phyloP scores from a whole-genome alignment of 2,113 vertebrate species.

The Notothenia coriiceps region DNA sequence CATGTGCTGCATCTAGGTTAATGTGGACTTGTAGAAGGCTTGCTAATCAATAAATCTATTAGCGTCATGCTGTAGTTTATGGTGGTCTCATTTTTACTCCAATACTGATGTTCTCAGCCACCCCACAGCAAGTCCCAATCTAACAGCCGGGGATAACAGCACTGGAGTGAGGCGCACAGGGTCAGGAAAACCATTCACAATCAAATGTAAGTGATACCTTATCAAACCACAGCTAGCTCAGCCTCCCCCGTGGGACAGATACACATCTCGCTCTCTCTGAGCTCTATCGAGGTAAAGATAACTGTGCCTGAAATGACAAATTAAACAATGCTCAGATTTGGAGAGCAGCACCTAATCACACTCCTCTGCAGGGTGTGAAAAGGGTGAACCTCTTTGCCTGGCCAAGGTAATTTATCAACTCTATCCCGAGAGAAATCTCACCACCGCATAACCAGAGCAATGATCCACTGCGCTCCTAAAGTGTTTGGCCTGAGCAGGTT shows the following conservation, averaged over 20 bases:
- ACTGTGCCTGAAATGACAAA: slow-evolving; percentile 57
- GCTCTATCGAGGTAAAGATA: slow-evolving; percentile 35
- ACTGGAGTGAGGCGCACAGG: slow-evolving; percentile 7
- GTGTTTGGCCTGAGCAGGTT: slow-evolving; percentile 2
- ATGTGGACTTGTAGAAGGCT: slow-evolving; percentile 40
- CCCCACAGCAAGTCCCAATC: not conserved
- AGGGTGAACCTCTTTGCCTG: slow-evolving; percentile 26
- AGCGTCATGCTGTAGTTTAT: slow-evolving; percentile 64
- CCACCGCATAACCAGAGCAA: slow-evolving; percentile 28
- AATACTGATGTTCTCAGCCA: slow-evolving; percentile 38
- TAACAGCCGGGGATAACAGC: slow-evolving; percentile 9
- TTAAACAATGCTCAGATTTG: slow-evolving; percentile 61
- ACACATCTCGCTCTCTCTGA: slow-evolving; percentile 33
- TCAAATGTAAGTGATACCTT: slow-evolving; percentile 43
- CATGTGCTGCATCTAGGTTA: slow-evolving; percentile 51
- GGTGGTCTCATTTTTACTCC: slow-evolving; percentile 57
- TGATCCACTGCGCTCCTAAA: not conserved
- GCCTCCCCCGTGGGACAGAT: slow-evolving; percentile 25
- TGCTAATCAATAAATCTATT: slow-evolving; percentile 79
- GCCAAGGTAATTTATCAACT: slow-evolving; percentile 42
- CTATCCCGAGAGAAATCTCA: slow-evolving; percentile 52
- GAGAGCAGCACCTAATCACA: slow-evolving; percentile 59
- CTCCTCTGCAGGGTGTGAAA: slow-evolving; percentile 10
- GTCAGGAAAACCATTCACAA: slow-evolving; percentile 20
- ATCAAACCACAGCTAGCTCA: slow-evolving; percentile 32